A percentile compares a stretch with the other conserved stretches of the same genome.
Conservation (phyloP, 2,113 vertebrate species). For the Phocoena sinus region DNA sequence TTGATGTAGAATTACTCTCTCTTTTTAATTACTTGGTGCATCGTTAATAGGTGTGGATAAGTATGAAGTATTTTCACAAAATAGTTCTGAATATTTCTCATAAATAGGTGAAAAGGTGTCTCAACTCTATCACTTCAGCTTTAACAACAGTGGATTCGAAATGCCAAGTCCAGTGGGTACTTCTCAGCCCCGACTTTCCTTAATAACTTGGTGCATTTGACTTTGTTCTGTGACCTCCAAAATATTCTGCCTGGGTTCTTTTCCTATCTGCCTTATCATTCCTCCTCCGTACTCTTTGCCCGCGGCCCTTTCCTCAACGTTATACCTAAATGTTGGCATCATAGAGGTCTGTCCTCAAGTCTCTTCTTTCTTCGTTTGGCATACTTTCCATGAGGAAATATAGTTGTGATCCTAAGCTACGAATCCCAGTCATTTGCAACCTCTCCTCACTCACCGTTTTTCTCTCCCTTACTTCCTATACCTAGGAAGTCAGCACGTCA, state of each 20-base stretch:
- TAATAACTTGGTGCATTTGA: background rate
- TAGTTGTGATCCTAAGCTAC: background rate
- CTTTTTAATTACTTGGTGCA: background rate
- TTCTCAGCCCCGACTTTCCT: background rate
- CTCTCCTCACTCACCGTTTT: background rate
- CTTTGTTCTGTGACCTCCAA: background rate
- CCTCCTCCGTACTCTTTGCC: background rate
- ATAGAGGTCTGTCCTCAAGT: background rate
- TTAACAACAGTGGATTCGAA: background rate
- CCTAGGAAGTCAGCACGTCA: background rate
- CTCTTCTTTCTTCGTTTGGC: background rate
- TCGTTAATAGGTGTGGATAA: background rate
- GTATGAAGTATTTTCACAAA: slow-evolving; percentile 7
- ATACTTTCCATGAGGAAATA: background rate
- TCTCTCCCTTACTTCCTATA: background rate
- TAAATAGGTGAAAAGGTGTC: background rate
- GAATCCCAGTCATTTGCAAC: background rate
- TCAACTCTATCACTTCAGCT: background rate
- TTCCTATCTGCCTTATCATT: background rate
- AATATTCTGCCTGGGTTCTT: background rate
- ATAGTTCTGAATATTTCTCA: background rate
- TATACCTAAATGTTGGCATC: background rate
- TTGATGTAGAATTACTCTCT: background rate
- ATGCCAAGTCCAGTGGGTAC: background rate
- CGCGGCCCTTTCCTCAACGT: background rate